Evolutionary conservation across 2,113 vertebrate genomes (phyloP).

Genomic region (Pandion haliaetus): DNA sequence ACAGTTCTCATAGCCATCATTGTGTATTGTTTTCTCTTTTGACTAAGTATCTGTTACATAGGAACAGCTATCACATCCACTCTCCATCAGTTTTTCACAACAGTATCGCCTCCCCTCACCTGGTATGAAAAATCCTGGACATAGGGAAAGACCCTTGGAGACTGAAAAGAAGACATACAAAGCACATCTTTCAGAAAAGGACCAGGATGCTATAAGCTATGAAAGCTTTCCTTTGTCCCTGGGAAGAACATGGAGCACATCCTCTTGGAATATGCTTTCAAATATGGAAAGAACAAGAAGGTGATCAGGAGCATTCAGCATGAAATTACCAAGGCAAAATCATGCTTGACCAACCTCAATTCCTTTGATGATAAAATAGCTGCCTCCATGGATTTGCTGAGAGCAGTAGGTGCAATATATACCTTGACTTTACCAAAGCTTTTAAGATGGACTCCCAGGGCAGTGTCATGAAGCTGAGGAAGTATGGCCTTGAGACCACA

Average conservation of each 20-base stretch:
- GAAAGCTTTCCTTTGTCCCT: background rate
- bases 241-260: background rate
- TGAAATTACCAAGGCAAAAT: background rate
- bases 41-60: background rate
- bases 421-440: background rate
- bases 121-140: background rate
- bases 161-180: background rate
- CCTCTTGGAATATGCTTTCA: background rate
- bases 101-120: background rate
- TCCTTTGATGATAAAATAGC: background rate
- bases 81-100: background rate
- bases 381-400: background rate
- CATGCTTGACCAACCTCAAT: background rate
- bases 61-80: background rate
- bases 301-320: background rate
- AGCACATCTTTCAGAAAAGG: background rate
- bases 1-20: background rate
- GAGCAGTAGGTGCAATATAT: background rate
- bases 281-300: background rate
- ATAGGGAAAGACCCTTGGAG: background rate
- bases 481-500: background rate
- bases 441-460: background rate
- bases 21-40: background rate
- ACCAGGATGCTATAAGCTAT: background rate
- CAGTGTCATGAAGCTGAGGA: background rate